Conservation (phyloP, 2,113 vertebrate species). For the Pseudorasbora parva region DNA sequence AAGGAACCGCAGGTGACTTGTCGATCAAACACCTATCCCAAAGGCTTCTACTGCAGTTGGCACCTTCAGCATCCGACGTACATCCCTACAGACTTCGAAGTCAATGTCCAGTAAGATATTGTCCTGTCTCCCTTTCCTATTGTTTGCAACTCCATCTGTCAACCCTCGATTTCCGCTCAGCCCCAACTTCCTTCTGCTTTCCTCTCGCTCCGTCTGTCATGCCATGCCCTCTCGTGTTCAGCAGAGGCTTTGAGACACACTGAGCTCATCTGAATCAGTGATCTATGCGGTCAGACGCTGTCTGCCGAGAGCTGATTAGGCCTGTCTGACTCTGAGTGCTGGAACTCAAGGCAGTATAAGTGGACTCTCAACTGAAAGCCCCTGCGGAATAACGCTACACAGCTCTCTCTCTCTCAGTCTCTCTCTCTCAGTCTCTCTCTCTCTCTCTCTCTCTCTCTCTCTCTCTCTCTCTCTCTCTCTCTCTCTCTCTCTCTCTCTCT, state of each 20-base stretch:
- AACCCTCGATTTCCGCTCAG: not conserved
- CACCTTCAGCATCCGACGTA: constrained; percentile 86
- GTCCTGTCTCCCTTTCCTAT: not conserved
- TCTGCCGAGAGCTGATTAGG: constrained; percentile 56
- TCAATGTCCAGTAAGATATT: constrained; percentile 90
- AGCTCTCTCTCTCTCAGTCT: not conserved
- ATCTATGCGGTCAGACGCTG: constrained; percentile 42
- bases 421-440: not conserved
- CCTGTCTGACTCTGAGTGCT: constrained; percentile 41
- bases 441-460: not conserved
- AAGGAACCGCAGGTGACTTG: constrained; percentile 86
- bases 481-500: not conserved
- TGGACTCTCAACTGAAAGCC: constrained; percentile 42
- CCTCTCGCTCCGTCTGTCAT: constrained; percentile 19
- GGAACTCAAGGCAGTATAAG: constrained; percentile 27
- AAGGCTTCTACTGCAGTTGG: constrained; percentile 99
- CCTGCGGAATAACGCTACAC: constrained; percentile 13
- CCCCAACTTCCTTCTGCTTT: constrained; percentile 4
- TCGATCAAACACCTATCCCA: constrained; percentile 95
- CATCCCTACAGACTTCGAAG: constrained; percentile 91
- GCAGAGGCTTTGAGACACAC: constrained; percentile 13
- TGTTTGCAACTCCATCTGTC: constrained; percentile 36
- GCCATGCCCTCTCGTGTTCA: constrained; percentile 38
- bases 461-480: not conserved
- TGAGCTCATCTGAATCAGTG: constrained; percentile 47